These are phyloP conservation scores for Ageneiosus marmoratus DNA, from an alignment of 2,113 vertebrate genomes.

Conservation along the genomic window DNA sequence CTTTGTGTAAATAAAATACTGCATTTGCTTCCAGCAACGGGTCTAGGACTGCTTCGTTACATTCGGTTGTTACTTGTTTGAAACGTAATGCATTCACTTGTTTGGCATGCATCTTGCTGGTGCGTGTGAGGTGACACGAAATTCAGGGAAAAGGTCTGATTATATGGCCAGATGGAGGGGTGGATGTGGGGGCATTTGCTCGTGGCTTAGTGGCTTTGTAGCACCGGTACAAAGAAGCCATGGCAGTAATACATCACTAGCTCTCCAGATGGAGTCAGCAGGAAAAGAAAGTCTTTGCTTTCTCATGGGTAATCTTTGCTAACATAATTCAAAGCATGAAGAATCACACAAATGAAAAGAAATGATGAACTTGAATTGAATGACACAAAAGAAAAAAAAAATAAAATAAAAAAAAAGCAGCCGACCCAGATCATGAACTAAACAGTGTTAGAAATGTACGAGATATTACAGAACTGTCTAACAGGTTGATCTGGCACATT, in stretches of 20 bases:
- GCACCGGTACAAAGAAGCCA: background rate
- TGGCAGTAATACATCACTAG: slow-evolving; percentile 9
- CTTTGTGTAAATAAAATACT: no score
- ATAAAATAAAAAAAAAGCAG: background rate
- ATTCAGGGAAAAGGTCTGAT: background rate
- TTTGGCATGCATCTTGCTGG: background rate
- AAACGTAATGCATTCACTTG: background rate
- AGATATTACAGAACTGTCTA: background rate
- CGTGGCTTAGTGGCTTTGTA: slow-evolving; percentile 1
- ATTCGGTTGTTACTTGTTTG: no score
- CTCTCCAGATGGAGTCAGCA: slow-evolving; percentile 13
- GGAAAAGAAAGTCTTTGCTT: background rate
- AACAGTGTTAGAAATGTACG: background rate
- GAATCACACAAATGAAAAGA: slow-evolving; percentile 6
- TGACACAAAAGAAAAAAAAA: background rate
- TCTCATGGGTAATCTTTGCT: background rate
- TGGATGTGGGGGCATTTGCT: background rate
- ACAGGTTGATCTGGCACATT: background rate
- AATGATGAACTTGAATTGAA: background rate
- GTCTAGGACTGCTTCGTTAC: no score
- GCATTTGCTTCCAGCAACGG: no score
- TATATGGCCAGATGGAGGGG: background rate
- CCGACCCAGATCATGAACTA: background rate
- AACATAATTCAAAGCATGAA: background rate
- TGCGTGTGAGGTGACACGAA: background rate